Percentiles rank a stretch among this genome's conserved stretches.
Evolutionary conservation across 2,113 vertebrate genomes (phyloP).

Genomic region (Tragelaphus buxtoni): DNA sequence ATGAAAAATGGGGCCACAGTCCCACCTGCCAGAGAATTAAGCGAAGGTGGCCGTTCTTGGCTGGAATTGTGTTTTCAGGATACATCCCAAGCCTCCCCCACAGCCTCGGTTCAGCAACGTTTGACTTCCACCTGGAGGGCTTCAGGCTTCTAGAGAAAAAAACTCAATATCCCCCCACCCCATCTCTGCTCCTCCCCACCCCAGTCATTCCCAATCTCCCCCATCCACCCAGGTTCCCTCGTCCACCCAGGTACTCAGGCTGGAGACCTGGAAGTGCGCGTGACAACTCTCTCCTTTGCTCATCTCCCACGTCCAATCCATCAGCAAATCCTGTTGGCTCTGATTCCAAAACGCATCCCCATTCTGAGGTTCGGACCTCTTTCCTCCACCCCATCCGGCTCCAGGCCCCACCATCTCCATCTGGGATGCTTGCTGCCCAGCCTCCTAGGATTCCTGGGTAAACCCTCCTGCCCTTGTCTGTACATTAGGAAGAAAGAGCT

Average conservation of each 20-base stretch:
- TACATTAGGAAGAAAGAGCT: not conserved
- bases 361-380: not conserved
- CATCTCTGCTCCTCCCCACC: not conserved
- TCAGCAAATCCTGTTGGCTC: slow-evolving; percentile 55
- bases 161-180: not conserved
- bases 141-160: not conserved
- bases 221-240: slow-evolving; percentile 48
- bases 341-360: slow-evolving; percentile 48
- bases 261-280: slow-evolving; percentile 24
- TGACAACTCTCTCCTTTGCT: not conserved
- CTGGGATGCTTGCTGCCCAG: not conserved
- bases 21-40: not conserved
- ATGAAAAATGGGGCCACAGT: not conserved
- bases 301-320: slow-evolving; percentile 53
- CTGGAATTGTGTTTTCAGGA: not conserved
- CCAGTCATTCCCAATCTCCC: not conserved
- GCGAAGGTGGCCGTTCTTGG: not conserved
- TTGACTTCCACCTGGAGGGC: not conserved
- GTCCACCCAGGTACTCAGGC: slow-evolving; percentile 53
- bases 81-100: not conserved
- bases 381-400: not conserved
- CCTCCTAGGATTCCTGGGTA: not conserved
- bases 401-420: not conserved
- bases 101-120: not conserved
- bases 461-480: not conserved